Conservation (phyloP, 2,888 invertebrate species). For the Temnothorax unifasciatus region DNA sequence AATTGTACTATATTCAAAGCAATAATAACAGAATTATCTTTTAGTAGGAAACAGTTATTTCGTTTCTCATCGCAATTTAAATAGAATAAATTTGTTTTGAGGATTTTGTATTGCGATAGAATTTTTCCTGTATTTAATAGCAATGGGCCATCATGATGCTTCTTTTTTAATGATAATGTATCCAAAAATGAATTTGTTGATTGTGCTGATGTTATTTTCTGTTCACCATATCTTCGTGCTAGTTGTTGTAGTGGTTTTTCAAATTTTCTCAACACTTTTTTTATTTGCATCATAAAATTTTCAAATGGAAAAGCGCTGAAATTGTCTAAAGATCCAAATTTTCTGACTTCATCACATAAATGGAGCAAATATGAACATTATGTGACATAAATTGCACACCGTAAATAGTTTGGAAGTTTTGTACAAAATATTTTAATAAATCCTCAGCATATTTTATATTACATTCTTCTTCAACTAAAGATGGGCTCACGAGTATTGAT, state of each 20-base stretch:
- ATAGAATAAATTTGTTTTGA: slow-evolving; percentile 7
- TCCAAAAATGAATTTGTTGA: not conserved
- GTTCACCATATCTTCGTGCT: not conserved
- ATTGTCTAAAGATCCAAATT: not conserved
- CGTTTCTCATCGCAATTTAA: not conserved
- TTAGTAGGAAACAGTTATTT: not conserved
- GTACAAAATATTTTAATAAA: not conserved
- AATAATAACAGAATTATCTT: not conserved
- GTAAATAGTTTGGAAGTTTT: not conserved
- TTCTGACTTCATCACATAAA: slow-evolving; percentile 4
- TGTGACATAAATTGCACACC: slow-evolving; percentile 7
- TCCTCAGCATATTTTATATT: slow-evolving; percentile 7
- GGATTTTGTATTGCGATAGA: not conserved
- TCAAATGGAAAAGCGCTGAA: not conserved
- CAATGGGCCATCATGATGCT: not conserved
- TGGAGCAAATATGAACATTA: slow-evolving; percentile 2
- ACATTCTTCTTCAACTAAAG: not conserved
- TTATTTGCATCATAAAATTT: slow-evolving; percentile 7
- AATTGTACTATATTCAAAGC: not conserved
- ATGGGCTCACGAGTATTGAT: slow-evolving; percentile 5
- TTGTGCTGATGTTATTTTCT: not conserved
- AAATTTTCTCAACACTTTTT: not conserved
- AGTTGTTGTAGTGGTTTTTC: not conserved
- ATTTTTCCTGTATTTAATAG: not conserved
- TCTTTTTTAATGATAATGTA: not conserved